phyloP scores from a whole-genome alignment of 2,113 vertebrate genomes.

The Lamprologus ornatipinnis region DNA sequence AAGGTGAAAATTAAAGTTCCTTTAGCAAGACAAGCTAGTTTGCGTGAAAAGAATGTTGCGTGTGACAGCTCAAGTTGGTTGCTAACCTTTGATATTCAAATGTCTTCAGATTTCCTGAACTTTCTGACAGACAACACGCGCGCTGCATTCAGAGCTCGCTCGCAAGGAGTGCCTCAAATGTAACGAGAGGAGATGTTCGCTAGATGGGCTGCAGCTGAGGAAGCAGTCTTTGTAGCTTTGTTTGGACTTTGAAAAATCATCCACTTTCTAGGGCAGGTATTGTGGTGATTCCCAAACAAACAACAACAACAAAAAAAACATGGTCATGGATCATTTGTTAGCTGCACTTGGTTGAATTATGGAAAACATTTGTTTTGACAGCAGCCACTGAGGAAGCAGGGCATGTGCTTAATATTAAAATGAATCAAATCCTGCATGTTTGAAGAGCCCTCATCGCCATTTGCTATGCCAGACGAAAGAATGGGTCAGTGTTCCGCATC shows the following conservation, averaged over 20 bases:
- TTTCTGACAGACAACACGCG: not conserved
- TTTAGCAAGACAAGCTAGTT: not conserved
- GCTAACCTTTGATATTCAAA: not conserved
- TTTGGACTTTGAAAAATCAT: not conserved
- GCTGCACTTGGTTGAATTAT: not conserved
- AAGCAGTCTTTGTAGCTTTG: not conserved
- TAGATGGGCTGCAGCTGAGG: not conserved
- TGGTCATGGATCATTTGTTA: slow-evolving; percentile 4
- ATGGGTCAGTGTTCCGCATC: slow-evolving; percentile 31
- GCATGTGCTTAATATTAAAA: slow-evolving; percentile 23
- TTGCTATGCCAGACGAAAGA: slow-evolving; percentile 6
- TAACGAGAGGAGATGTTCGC: not conserved
- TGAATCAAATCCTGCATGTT: slow-evolving; percentile 27
- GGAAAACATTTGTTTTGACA: not conserved
- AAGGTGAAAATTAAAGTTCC: slow-evolving; percentile 50
- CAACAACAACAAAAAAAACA: not conserved
- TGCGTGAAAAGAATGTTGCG: not conserved
- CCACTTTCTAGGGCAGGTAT: not conserved
- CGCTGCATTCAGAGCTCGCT: not conserved
- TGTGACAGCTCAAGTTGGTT: not conserved
- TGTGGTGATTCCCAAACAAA: not conserved
- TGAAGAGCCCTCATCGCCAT: not conserved
- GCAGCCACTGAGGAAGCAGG: not conserved
- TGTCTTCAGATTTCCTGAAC: not conserved
- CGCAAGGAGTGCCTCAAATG: not conserved